Conservation (phyloP, 2,113 vertebrate genomes). For the Hylia prasina region DNA sequence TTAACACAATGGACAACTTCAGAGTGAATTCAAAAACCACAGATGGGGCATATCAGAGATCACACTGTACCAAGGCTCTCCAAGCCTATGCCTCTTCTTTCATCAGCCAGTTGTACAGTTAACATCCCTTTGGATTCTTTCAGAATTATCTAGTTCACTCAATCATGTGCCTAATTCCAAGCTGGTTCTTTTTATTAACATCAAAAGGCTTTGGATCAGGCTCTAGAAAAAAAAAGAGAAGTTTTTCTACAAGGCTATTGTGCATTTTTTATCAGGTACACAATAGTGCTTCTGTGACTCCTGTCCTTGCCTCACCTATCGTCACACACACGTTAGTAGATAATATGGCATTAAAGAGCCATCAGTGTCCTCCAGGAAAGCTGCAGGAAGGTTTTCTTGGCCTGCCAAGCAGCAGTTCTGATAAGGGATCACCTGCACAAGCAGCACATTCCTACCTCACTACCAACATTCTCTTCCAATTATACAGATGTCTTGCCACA, state of each 20-base stretch:
- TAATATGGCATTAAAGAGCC: constrained; percentile 2
- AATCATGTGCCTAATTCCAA: not conserved
- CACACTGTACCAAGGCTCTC: not conserved
- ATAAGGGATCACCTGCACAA: constrained; percentile 25
- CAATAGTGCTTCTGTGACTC: constrained; percentile 16
- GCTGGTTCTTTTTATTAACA: not conserved
- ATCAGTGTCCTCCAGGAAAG: not conserved
- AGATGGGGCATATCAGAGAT: not conserved
- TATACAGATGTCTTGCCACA: not conserved
- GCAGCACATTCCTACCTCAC: not conserved
- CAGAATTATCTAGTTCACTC: not conserved
- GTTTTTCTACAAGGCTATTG: not conserved
- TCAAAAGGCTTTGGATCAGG: not conserved
- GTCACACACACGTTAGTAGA: not conserved
- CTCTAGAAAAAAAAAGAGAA: not conserved
- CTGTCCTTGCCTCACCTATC: not conserved
- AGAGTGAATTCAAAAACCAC: not conserved
- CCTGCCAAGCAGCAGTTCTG: constrained; percentile 13
- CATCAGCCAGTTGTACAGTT: not conserved
- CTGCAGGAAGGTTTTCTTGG: not conserved
- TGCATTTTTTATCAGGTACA: not conserved
- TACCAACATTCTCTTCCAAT: not conserved
- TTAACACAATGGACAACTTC: not conserved
- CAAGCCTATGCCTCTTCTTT: not conserved
- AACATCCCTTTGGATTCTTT: not conserved